A percentile compares a stretch with the other conserved stretches of the same genome.
Evolutionary conservation across 2,888 invertebrate species (phyloP).

Genomic region (Yponomeuta plumbellus): DNA sequence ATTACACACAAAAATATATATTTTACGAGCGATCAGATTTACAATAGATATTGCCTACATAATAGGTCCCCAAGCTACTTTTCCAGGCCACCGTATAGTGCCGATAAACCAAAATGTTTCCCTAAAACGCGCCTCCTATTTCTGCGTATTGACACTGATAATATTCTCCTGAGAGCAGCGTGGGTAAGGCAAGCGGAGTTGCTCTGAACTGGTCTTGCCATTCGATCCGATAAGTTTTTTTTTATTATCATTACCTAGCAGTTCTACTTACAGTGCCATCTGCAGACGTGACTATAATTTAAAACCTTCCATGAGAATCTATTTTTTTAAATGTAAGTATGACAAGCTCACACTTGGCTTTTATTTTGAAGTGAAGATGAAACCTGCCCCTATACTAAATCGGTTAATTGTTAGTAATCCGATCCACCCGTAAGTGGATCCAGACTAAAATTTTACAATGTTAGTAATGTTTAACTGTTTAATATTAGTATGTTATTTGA

Average conservation of each 20-base stretch:
- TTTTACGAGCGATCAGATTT: not conserved
- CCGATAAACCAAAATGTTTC: constrained; percentile 66
- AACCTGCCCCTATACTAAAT: too few species aligned
- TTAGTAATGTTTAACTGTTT: too few species aligned
- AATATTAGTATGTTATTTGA: too few species aligned
- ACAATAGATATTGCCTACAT: constrained; percentile 25
- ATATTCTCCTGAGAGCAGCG: constrained; percentile 44
- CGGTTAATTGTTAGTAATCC: too few species aligned
- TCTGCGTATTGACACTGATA: constrained; percentile 68
- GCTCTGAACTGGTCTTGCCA: not conserved
- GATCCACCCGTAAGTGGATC: too few species aligned
- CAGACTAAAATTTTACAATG: too few species aligned
- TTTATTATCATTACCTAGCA: not conserved
- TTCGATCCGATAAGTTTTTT: not conserved
- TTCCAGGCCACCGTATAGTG: constrained; percentile 48
- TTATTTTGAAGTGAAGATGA: too few species aligned
- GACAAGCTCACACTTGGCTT: too few species aligned
- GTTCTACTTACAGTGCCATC: too few species aligned
- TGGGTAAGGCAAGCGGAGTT: not conserved
- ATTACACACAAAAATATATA: not conserved
- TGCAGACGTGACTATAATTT: too few species aligned
- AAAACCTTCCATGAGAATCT: too few species aligned
- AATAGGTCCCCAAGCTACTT: constrained; percentile 59
- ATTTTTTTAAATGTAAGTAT: too few species aligned
- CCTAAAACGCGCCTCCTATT: constrained; percentile 58